Percentiles rank a stretch among this genome's conserved stretches.
phyloP scores from a whole-genome alignment of 1,140 invertebrate species.

The Megalonaias nervosa region DNA sequence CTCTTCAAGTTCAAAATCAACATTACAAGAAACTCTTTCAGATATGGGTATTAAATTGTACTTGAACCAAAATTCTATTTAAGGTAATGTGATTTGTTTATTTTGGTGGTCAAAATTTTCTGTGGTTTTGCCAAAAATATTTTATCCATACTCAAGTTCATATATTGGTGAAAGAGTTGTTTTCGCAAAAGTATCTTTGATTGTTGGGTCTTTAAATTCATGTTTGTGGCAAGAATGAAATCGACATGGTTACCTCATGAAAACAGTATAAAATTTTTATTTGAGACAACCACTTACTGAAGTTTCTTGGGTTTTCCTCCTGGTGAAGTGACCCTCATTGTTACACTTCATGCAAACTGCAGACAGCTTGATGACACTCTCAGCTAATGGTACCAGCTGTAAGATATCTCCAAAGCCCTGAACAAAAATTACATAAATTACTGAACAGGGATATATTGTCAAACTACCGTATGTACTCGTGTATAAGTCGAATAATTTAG shows the following conservation, averaged over 20 bases:
- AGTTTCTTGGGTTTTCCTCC: slow-evolving; percentile 74
- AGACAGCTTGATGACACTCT: slow-evolving; percentile 77
- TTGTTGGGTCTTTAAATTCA: too few species aligned
- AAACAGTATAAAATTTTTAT: not conserved
- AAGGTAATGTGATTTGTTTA: not conserved
- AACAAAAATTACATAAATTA: slow-evolving; percentile 32
- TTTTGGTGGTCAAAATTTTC: too few species aligned
- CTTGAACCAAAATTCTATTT: too few species aligned
- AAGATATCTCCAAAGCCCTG: slow-evolving; percentile 77
- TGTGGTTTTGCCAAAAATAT: not conserved
- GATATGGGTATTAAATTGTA: too few species aligned
- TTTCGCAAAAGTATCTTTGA: not conserved
- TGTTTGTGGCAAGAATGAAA: too few species aligned
- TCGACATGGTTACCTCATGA: not conserved
- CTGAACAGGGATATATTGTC: too few species aligned
- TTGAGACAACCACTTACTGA: slow-evolving; percentile 63
- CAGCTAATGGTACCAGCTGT: slow-evolving; percentile 78
- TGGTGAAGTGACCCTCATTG: slow-evolving; percentile 77
- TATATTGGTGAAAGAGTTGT: not conserved
- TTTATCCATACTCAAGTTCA: not conserved
- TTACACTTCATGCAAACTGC: slow-evolving; percentile 79
- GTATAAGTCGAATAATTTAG: too few species aligned
- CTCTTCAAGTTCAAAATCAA: too few species aligned
- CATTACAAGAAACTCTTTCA: too few species aligned
- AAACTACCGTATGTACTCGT: too few species aligned